These are phyloP conservation scores for Meandrusa payeni DNA, from an alignment of 2,888 invertebrate genomes.

Conservation along the genomic window DNA sequence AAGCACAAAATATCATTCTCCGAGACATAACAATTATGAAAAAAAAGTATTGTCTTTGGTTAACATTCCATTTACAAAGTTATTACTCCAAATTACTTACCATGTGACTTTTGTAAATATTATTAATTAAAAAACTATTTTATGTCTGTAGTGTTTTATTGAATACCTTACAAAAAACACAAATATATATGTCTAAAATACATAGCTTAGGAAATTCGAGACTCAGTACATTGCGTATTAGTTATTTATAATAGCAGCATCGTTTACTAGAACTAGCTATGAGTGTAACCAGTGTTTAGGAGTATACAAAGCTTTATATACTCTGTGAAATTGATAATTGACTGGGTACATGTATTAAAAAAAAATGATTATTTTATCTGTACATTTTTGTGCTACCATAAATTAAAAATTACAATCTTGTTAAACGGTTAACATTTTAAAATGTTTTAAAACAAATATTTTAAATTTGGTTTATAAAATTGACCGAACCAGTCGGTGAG, in stretches of 20 bases:
- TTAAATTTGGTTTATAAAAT: no score
- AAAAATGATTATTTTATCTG: conserved; percentile 1
- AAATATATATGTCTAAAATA: conserved; percentile 54
- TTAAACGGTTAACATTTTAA: no score
- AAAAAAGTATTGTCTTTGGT: conserved; percentile 6
- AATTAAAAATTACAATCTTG: no score
- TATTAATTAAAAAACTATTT: conserved; percentile 36
- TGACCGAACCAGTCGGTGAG: no score
- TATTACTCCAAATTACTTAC: conserved; percentile 16
- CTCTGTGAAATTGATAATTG: neutral
- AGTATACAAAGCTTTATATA: neutral
- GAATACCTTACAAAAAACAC: conserved; percentile 34
- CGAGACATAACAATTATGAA: no score
- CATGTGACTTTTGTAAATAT: conserved; percentile 34
- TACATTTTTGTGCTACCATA: conserved; percentile 15
- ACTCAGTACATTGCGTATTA: conserved; percentile 41
- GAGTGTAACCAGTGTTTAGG: no score
- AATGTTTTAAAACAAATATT: no score
- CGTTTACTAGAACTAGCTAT: no score
- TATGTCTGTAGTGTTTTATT: conserved; percentile 37
- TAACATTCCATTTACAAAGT: conserved; percentile 20
- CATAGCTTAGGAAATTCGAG: conserved; percentile 53
- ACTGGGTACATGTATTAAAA: conserved; percentile 14
- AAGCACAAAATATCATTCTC: no score
- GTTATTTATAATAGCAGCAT: conserved; percentile 26